These are phyloP conservation scores for Euschistus heros DNA, from an alignment of 1,140 invertebrate species.

Conservation along the genomic window DNA sequence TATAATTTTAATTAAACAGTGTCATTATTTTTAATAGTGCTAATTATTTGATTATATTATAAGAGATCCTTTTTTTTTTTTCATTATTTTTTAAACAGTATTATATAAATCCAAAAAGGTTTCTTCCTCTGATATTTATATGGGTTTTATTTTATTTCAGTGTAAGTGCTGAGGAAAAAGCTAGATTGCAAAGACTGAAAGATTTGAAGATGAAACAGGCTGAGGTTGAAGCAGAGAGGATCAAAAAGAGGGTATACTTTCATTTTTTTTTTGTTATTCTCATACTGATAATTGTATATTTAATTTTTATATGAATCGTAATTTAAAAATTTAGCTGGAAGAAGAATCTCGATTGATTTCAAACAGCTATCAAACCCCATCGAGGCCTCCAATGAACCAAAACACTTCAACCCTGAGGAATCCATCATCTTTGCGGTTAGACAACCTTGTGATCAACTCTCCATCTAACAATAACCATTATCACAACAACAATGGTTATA, in stretches of 20 bases:
- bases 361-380: constrained; percentile 32
- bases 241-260: constrained; percentile 33
- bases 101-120: too few relatives aligned
- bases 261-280: not conserved
- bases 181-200: constrained; percentile 41
- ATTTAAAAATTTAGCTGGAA: constrained; percentile 30
- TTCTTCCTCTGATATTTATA: too few relatives aligned
- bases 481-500: constrained; percentile 30
- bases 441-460: constrained; percentile 44
- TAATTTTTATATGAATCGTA: not conserved
- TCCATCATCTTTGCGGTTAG: constrained; percentile 36
- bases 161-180: constrained; percentile 38
- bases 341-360: constrained; percentile 36
- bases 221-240: constrained; percentile 39
- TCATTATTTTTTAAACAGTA: too few relatives aligned
- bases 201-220: constrained; percentile 42
- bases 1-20: too few relatives aligned
- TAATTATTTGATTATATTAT: too few relatives aligned
- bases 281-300: not conserved
- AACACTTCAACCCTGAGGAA: constrained; percentile 30
- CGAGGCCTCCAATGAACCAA: constrained; percentile 31
- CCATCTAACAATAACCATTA: constrained; percentile 32
- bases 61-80: too few relatives aligned
- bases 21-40: too few relatives aligned
- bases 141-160: constrained; percentile 20